phyloP scores from a whole-genome alignment of 35 echinoderm and acorn worm species.

The Stichopus chloronotus region DNA sequence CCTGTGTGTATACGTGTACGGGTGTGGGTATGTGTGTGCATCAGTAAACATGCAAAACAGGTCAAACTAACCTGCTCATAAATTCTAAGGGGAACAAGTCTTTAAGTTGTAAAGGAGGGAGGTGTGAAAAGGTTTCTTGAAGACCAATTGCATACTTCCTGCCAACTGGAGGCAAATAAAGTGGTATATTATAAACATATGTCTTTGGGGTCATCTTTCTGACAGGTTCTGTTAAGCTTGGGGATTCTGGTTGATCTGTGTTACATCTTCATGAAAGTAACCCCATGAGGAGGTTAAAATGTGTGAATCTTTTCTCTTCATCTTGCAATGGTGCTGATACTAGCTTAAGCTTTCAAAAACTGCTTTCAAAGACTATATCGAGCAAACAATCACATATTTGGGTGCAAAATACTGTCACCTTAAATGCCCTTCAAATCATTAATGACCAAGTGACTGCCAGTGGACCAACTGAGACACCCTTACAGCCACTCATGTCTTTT shows the following conservation, averaged over 20 bases:
- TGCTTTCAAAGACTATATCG: no score
- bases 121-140: neutral
- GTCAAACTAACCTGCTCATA: neutral
- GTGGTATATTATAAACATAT: conserved; percentile 14
- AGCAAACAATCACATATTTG: no score
- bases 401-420: no score
- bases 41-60: conserved; percentile 24
- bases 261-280: neutral
- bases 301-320: neutral
- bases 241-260: neutral
- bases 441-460: no score
- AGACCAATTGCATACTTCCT: neutral
- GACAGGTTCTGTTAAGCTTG: neutral
- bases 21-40: neutral
- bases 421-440: no score
- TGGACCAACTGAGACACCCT: no score
- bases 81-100: neutral
- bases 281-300: neutral
- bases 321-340: no score
- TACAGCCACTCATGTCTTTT: no score
- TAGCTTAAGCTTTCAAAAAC: no score
- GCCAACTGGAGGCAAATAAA: neutral
- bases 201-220: neutral
- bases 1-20: neutral
- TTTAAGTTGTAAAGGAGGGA: neutral